Base-by-base conservation (phyloP, 2,797 vertebrate species). In the Sebastes flavidus region DNA sequence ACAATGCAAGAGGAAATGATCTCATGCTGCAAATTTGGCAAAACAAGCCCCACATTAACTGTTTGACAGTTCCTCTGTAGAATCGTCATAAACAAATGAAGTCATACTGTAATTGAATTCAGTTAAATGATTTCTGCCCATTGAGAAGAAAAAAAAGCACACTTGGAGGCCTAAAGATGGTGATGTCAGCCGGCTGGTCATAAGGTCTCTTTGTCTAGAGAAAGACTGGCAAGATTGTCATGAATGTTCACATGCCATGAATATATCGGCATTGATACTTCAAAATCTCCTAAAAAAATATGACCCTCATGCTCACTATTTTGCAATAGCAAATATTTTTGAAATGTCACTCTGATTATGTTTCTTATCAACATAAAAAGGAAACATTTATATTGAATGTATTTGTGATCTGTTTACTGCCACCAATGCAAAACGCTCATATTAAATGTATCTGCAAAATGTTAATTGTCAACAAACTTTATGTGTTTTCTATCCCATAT, bases 281-380 rank as follows among this genome's bases (percentile, higher is more conserved):
- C 36, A 2, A 65, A 36, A 24, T 65, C 14, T 38, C 24, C 10
- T 2, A 1, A 27, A 38, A 38, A 58, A 8, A 52, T 25, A 52
- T 25, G 0, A 12, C 14, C 30, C 22, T 25, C 1, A 52, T 52
- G 0, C 49, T 0, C 3, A n/a, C 49, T 54, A 54, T 16, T 54
- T 10, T 54, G 20, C 20, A 54, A 22, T 16, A 54, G 49, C 49
- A 54, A n/a, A 54, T 54, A 55, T 22, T 0, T 55, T 22, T 55
- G 54, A 55, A 55, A 55, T 55, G 54, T 55, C n/a, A 1, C 49
- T 52, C 49, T n/a, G 49, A 52, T 52, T 52, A 52, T 52, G 49
- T n/a, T 52, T 52, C 49, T 52, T 0, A 54, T n/a, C 52, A 54
- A 54, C 10, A 49, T 49, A 54, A 54, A 54, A 34, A 38, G 22